phyloP scores from a whole-genome alignment of 2,113 vertebrate species.

The Sterrhoptilus dennistouni region DNA sequence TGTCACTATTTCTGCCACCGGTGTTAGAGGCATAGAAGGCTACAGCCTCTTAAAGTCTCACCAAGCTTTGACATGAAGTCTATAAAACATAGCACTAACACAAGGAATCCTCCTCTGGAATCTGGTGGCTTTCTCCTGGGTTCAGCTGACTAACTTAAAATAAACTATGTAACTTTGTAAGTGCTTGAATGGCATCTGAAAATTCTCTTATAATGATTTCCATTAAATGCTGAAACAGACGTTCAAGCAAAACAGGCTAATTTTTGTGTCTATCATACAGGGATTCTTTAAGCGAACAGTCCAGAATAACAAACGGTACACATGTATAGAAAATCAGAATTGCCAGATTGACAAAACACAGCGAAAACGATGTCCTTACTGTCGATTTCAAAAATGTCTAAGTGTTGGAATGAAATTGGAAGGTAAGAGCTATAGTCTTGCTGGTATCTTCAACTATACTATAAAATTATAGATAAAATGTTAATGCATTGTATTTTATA shows the following conservation, averaged over 20 bases:
- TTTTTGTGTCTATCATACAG: slow-evolving; percentile 78
- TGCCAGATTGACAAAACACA: slow-evolving; percentile 99
- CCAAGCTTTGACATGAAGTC: background rate
- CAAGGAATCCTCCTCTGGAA: background rate
- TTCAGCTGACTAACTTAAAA: slow-evolving; percentile 26
- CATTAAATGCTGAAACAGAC: background rate
- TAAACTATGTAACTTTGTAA: background rate
- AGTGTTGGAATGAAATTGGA: slow-evolving; percentile 98
- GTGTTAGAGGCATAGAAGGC: background rate
- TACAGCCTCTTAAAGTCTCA: background rate
- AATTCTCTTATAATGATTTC: slow-evolving; percentile 17
- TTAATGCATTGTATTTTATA: background rate
- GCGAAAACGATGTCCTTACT: slow-evolving; percentile 97
- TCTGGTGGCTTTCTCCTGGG: background rate
- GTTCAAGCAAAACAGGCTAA: background rate
- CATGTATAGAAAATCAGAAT: slow-evolving; percentile 99
- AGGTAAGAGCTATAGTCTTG: slow-evolving; percentile 79
- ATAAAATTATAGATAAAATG: background rate
- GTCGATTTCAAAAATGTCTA: slow-evolving; percentile 98
- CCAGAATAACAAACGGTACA: slow-evolving; percentile 99
- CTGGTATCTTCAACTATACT: background rate
- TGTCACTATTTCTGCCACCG: background rate
- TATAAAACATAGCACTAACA: background rate
- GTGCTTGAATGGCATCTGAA: background rate
- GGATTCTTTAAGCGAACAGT: slow-evolving; percentile 99